Evolutionary conservation across 2,797 vertebrate genomes (phyloP).

Genomic region (Stomatorhinus walkeri): DNA sequence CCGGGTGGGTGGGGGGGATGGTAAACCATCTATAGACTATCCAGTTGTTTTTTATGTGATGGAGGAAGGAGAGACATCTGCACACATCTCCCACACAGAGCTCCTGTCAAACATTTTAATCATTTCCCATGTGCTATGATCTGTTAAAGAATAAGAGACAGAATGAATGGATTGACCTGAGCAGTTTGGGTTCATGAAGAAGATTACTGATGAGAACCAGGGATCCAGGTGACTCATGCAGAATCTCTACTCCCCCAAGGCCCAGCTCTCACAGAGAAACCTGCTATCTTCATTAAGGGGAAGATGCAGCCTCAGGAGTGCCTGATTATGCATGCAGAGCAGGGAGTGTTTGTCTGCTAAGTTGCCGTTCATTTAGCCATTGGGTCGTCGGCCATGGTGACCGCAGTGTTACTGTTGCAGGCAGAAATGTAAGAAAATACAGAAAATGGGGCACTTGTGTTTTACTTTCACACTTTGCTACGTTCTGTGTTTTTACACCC

Average conservation of each 20-base stretch:
- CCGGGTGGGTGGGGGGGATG: background rate
- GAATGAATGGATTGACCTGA: conserved; percentile 76
- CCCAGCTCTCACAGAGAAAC: conserved; percentile 64
- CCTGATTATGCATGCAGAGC: background rate
- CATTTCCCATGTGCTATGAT: conserved; percentile 1
- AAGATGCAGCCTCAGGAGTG: background rate
- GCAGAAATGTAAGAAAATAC: background rate
- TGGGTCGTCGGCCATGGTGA: background rate
- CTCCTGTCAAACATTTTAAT: background rate
- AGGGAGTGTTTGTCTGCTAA: background rate
- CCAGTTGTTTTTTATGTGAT: background rate
- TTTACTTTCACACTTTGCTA: background rate
- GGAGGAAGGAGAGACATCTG: background rate
- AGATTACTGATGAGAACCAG: conserved; percentile 63
- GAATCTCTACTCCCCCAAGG: conserved; percentile 58
- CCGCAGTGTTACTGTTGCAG: background rate
- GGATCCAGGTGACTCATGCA: conserved; percentile 73
- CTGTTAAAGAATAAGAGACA: conserved; percentile 73
- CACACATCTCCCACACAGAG: background rate
- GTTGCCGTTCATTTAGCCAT: background rate
- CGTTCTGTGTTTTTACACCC: background rate
- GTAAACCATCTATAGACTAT: background rate
- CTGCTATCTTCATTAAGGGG: conserved; percentile 79
- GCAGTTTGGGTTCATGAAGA: conserved; percentile 67
- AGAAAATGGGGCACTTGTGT: background rate